Percentiles rank a stretch among this genome's conserved stretches.
These are phyloP conservation scores for Hexactinellida sp. DNA, from an alignment of 37 sponge, comb jelly and placozoan species.

Conservation along the genomic window DNA sequence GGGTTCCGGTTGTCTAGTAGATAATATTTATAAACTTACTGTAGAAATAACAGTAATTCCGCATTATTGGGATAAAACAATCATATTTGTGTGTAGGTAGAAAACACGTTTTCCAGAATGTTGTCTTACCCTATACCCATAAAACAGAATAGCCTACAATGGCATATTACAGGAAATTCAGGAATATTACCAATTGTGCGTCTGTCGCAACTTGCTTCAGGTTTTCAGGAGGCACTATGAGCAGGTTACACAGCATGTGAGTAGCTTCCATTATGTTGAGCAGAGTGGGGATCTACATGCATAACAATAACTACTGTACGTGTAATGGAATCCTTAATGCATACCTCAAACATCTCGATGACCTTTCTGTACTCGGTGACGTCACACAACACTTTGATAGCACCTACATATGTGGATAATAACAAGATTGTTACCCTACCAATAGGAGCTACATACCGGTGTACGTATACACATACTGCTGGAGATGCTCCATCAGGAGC, in stretches of 20 bases:
- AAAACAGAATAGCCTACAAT: background rate
- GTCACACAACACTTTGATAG: constrained; percentile 67
- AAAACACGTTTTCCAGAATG: too few species aligned
- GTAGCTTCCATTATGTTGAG: constrained; percentile 12
- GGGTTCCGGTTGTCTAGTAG: background rate
- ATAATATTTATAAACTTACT: too few species aligned
- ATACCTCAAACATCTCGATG: constrained; percentile 58
- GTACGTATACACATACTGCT: constrained; percentile 43
- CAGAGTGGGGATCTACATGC: background rate
- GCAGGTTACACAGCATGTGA: background rate
- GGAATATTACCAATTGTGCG: background rate
- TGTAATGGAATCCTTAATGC: too few species aligned
- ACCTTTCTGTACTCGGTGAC: constrained; percentile 58
- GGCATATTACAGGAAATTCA: background rate
- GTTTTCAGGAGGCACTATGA: background rate
- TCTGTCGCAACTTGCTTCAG: constrained; percentile 5
- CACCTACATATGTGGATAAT: constrained; percentile 32
- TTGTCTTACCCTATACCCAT: too few species aligned
- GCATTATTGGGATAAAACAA: too few species aligned
- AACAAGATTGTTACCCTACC: background rate
- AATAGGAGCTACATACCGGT: constrained; percentile 20
- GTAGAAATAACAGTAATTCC: too few species aligned
- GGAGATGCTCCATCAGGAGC: constrained; percentile 56
- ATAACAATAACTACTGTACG: too few species aligned
- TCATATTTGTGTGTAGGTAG: too few species aligned